Conservation (phyloP, 2,888 invertebrate genomes). For the Drosophila tanythrix region DNA sequence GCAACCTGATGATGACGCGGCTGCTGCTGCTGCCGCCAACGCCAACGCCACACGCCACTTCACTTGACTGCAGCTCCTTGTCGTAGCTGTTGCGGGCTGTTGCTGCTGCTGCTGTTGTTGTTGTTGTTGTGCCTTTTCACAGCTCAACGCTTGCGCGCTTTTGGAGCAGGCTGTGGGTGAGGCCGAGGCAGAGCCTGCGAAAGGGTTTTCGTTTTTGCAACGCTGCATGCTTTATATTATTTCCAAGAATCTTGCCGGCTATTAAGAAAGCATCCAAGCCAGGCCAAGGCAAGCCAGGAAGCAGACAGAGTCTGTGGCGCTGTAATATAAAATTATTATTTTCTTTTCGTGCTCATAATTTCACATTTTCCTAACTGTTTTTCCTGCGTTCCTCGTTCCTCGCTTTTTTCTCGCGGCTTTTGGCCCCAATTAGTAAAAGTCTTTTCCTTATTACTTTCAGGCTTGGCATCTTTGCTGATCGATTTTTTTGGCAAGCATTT, state of each 20-base stretch:
- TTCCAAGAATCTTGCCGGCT: conserved; percentile 77
- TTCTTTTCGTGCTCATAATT: conserved; percentile 78
- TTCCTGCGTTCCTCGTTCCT: not conserved
- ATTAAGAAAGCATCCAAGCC: conserved; percentile 67
- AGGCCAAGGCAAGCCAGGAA: conserved; percentile 26
- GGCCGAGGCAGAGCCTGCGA: conserved; percentile 30
- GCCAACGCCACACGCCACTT: conserved; percentile 77
- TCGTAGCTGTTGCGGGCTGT: conserved; percentile 25
- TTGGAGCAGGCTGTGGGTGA: conserved; percentile 48
- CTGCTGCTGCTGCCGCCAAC: conserved; percentile 49
- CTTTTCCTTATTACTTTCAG: conserved; percentile 65
- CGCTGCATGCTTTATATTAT: conserved; percentile 64
- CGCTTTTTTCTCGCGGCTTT: conserved; percentile 9
- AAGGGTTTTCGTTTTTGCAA: conserved; percentile 58
- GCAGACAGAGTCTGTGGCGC: conserved; percentile 9
- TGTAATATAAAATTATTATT: conserved; percentile 77
- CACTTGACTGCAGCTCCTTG: conserved; percentile 70
- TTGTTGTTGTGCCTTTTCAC: conserved; percentile 63
- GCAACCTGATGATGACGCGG: conserved; percentile 40
- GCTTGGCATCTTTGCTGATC: conserved; percentile 34
- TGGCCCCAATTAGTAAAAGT: conserved; percentile 73
- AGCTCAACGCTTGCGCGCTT: conserved; percentile 76
- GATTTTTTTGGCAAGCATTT: not conserved
- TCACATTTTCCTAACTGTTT: conserved; percentile 55
- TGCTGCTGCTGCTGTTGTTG: conserved; percentile 30